phyloP scores from a whole-genome alignment of 2,888 invertebrate genomes.

The Clivina fossor region DNA sequence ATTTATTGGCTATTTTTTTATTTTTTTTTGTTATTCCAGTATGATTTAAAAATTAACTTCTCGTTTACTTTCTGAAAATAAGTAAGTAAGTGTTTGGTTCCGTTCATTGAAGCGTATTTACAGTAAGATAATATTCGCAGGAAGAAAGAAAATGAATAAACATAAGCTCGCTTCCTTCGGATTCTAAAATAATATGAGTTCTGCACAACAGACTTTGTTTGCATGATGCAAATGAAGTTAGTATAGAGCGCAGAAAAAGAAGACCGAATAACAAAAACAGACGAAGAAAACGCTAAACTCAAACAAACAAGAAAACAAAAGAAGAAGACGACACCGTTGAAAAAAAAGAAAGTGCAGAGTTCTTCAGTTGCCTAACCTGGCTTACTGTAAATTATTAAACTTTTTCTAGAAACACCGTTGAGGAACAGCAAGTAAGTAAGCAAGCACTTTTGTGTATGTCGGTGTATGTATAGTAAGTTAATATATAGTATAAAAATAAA shows the following conservation, averaged over 20 bases:
- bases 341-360: constrained; percentile 6
- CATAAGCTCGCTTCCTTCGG: constrained; percentile 19
- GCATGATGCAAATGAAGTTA: constrained; percentile 31
- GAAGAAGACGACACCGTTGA: neutral
- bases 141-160: constrained; percentile 32
- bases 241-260: constrained; percentile 14
- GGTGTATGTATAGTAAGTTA: constrained; percentile 6
- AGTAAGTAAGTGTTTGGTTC: too few relatives aligned
- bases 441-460: constrained; percentile 1
- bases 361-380: constrained; percentile 16
- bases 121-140: constrained; percentile 13
- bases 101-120: too few relatives aligned
- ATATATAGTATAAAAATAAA: constrained; percentile 21
- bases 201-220: constrained; percentile 20
- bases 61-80: too few relatives aligned
- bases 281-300: constrained; percentile 17
- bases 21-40: too few relatives aligned
- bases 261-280: constrained; percentile 20
- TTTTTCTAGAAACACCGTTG: constrained; percentile 19
- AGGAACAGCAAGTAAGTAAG: neutral
- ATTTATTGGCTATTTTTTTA: too few relatives aligned
- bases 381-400: constrained; percentile 27
- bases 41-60: too few relatives aligned
- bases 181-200: constrained; percentile 31
- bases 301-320: constrained; percentile 22